These are phyloP conservation scores for Ctenosaura bakeri DNA, from an alignment of 2,797 vertebrate genomes.

Conservation along the genomic window DNA sequence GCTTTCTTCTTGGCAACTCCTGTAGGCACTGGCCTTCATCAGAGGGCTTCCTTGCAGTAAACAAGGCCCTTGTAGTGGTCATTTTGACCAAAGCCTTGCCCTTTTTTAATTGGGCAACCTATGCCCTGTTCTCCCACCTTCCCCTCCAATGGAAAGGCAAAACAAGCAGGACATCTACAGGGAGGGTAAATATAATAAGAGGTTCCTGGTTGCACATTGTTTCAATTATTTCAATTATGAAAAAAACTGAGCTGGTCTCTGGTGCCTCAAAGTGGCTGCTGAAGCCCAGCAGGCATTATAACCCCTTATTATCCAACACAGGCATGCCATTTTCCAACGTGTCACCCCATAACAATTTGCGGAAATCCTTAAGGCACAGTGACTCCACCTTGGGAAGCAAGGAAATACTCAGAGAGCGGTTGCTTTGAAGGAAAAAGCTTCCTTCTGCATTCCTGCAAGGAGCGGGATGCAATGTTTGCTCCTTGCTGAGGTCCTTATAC, in stretches of 20 bases:
- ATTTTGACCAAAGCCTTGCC: not conserved
- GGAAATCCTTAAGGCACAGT: not conserved
- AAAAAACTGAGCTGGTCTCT: not conserved
- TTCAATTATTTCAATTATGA: slow-evolving; percentile 24
- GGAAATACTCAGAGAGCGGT: not conserved
- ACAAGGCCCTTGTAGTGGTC: no score
- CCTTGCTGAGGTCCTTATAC: no score
- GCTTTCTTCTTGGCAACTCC: no score
- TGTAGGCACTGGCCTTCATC: not conserved
- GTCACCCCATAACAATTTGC: not conserved
- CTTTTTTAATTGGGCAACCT: not conserved
- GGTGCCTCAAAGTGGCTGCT: not conserved
- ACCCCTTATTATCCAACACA: not conserved
- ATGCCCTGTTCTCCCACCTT: not conserved
- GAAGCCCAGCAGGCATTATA: not conserved
- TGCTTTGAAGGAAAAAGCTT: not conserved
- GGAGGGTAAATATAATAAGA: not conserved
- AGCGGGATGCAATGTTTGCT: no score
- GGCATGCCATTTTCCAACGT: not conserved
- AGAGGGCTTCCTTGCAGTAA: not conserved
- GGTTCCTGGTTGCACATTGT: not conserved
- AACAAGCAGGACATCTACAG: not conserved
- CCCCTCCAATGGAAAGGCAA: not conserved
- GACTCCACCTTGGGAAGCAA: not conserved
- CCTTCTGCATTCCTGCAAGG: not conserved